Conservation (phyloP, 37 sponge, comb jelly and placozoan genomes). For the Diacarnus erythraeanus region DNA sequence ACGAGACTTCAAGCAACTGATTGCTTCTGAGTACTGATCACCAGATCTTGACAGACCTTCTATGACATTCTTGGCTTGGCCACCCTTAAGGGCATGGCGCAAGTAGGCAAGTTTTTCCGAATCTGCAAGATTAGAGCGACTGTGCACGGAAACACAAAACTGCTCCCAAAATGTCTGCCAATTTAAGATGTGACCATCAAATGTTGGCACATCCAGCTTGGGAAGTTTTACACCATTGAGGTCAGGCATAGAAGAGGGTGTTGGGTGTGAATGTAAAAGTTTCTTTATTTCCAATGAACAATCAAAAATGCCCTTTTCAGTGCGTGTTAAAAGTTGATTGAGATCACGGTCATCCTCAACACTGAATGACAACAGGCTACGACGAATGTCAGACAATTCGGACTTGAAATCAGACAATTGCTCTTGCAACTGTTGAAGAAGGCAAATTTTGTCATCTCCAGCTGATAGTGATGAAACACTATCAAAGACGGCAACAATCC, state of each 20-base stretch:
- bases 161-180: conserved; percentile 5
- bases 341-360: neutral
- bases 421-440: neutral
- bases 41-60: neutral
- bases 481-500: too few relatives aligned
- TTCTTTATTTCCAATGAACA: neutral
- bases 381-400: neutral
- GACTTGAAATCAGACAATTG: neutral
- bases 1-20: conserved; percentile 12
- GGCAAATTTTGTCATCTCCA: too few relatives aligned
- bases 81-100: neutral
- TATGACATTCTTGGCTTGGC: neutral
- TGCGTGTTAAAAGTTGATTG: neutral
- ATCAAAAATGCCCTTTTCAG: neutral
- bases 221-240: neutral
- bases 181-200: conserved; percentile 3
- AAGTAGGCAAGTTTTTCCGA: neutral
- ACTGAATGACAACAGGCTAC: neutral
- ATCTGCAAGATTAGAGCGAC: neutral
- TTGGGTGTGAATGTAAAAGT: neutral
- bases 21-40: neutral
- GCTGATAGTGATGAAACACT: too few relatives aligned
- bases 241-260: neutral
- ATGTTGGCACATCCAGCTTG: conserved; percentile 5
- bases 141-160: neutral